Evolutionary conservation across 2,888 invertebrate species (phyloP).

Genomic region (Drosophila demipolita): DNA sequence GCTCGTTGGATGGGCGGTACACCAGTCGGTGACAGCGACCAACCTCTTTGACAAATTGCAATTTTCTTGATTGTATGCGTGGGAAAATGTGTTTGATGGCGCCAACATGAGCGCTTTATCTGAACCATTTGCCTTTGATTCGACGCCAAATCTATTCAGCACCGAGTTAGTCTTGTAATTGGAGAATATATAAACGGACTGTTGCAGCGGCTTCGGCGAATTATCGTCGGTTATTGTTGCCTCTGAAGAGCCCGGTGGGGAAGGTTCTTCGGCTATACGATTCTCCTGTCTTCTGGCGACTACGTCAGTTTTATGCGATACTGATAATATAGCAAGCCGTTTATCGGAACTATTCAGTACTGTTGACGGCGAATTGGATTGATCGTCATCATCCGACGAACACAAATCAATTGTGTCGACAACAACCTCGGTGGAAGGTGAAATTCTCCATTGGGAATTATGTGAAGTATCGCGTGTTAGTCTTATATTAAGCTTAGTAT

Average conservation of each 20-base stretch:
- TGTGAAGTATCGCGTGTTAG: conserved; percentile 82
- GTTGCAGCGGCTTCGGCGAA: conserved; percentile 80
- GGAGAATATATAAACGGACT: conserved; percentile 84
- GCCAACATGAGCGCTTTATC: conserved; percentile 41
- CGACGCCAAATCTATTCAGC: conserved; percentile 60
- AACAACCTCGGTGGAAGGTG: conserved; percentile 83
- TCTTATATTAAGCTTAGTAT: conserved; percentile 82
- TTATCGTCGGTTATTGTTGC: conserved; percentile 45
- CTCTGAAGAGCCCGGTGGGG: conserved; percentile 37
- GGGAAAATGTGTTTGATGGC: conserved; percentile 56
- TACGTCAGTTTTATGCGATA: conserved; percentile 43
- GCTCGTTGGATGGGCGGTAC: conserved; percentile 61
- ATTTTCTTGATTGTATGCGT: conserved; percentile 81
- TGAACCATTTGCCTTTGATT: conserved; percentile 54
- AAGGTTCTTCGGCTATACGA: conserved; percentile 17
- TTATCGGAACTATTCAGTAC: conserved; percentile 39
- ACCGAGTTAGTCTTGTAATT: conserved; percentile 82
- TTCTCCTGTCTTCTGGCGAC: conserved; percentile 37
- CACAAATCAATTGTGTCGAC: conserved; percentile 89
- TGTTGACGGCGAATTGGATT: conserved; percentile 26
- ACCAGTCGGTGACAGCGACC: conserved; percentile 66
- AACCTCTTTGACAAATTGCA: conserved; percentile 67
- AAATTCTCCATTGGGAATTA: conserved; percentile 84
- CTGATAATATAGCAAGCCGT: conserved; percentile 44
- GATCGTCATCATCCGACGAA: conserved; percentile 88